These are phyloP conservation scores for Ptychadena robeensis DNA, from an alignment of 2,797 vertebrate species.

Conservation along the genomic window DNA sequence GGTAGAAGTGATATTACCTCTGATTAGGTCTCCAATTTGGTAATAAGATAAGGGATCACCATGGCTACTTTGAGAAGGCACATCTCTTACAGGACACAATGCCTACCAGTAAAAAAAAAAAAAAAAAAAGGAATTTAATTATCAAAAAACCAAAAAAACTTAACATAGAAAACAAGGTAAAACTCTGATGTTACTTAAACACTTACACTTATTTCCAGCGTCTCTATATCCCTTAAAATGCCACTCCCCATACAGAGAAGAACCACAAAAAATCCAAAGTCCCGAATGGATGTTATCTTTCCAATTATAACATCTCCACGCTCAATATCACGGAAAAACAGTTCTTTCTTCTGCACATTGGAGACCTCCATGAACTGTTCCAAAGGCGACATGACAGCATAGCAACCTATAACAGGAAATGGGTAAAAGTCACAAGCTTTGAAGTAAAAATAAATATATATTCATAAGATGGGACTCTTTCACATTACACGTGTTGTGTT, in stretches of 20 bases:
- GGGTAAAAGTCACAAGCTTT: no score
- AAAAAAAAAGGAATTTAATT: not conserved
- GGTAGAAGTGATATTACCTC: no score
- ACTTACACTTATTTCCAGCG: slow-evolving; percentile 91
- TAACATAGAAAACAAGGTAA: no score
- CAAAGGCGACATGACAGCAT: slow-evolving; percentile 88
- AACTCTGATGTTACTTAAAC: not conserved
- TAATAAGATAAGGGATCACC: slow-evolving; percentile 96
- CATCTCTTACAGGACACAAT: slow-evolving; percentile 91
- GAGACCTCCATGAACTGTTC: slow-evolving; percentile 93
- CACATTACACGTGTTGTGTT: no score
- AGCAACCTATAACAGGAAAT: slow-evolving; percentile 81
- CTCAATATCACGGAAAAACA: slow-evolving; percentile 91
- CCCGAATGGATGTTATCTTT: slow-evolving; percentile 89
- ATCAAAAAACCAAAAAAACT: not conserved
- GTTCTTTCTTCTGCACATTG: slow-evolving; percentile 81
- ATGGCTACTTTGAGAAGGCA: slow-evolving; percentile 91
- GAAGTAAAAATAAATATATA: no score
- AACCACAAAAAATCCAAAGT: slow-evolving; percentile 96
- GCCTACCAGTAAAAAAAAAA: slow-evolving; percentile 73
- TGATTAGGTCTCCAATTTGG: slow-evolving; percentile 91
- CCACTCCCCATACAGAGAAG: slow-evolving; percentile 89
- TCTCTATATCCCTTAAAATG: slow-evolving; percentile 84
- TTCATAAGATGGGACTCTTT: no score
- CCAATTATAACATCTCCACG: slow-evolving; percentile 90